Conservation (phyloP, 1,140 invertebrate species). For the Scaptomyza pallida region DNA sequence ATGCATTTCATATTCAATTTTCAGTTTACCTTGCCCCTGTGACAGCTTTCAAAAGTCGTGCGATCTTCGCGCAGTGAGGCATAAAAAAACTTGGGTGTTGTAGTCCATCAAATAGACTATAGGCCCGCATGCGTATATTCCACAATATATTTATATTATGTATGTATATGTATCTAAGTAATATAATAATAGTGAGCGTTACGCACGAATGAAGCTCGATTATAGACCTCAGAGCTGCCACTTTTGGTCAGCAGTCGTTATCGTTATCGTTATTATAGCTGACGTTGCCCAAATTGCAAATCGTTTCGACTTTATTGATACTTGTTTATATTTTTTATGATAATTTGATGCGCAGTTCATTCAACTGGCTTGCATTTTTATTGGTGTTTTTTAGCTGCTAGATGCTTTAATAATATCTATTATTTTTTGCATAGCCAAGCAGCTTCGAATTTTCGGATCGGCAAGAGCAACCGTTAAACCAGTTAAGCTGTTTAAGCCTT, state of each 20-base stretch:
- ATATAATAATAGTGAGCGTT: constrained; percentile 21
- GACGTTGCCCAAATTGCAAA: constrained; percentile 24
- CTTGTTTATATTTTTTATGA: constrained; percentile 19
- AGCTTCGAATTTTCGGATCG: neutral
- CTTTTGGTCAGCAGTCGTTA: constrained; percentile 29
- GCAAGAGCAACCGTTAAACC: neutral
- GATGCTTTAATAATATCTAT: constrained; percentile 20
- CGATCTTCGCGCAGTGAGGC: constrained; percentile 12
- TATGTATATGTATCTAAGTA: constrained; percentile 5
- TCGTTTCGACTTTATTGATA: constrained; percentile 27
- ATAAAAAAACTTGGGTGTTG: constrained; percentile 2
- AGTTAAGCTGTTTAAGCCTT: neutral
- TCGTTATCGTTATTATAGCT: constrained; percentile 3
- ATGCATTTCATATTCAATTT: constrained; percentile 8
- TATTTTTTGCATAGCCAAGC: neutral
- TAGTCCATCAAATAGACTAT: constrained; percentile 7
- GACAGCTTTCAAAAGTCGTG: constrained; percentile 8
- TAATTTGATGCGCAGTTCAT: constrained; percentile 18
- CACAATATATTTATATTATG: neutral
- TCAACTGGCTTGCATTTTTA: constrained; percentile 41
- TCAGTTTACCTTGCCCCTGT: constrained; percentile 3
- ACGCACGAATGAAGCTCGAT: constrained; percentile 40
- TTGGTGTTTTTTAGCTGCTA: constrained; percentile 8
- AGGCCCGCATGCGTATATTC: neutral
- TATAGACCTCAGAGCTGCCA: constrained; percentile 30